Evolutionary conservation across 1,140 invertebrate genomes (phyloP), one percentile per base, ranked within the genome.

Genomic region (Phortica variegata): DNA sequence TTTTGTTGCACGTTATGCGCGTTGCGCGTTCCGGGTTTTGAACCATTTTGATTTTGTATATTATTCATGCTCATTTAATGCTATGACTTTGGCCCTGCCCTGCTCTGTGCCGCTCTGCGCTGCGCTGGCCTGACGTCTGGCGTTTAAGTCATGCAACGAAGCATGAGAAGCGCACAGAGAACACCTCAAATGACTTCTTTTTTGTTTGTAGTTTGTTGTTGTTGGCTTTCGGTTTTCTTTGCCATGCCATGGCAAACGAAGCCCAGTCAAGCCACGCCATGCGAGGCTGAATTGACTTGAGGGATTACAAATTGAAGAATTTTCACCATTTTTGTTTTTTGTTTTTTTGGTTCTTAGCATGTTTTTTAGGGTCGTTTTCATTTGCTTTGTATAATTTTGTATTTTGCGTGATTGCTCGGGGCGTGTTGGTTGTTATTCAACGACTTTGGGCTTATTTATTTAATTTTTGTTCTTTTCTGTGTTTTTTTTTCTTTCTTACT

Each of bases 361-460:
- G 63, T 66, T 68, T 48, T 59, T 70, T 71, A 71, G 62, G 61
- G 61, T 70, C 29, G 42, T 23, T 26, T 26, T 26, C 10, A 10
- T 26, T 26, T 54, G 63, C 54, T 51, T 60, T 57, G 58, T 63
- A 63, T 68, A 63, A 68, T 68, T 68, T 68, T 59, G 66, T 61
- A 61, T 68, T 63, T 72, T 72, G 68, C 68, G 68, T 72, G 68
- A 72, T 72, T 68, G 68, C 68, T 52, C 37, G 46, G 53, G 68
- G 68, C 63, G 68, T 68, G 68, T 71, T 55, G 52, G 45, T 54
- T 60, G 37, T 57, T 54, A 51, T n/a, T n/a, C n/a, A n/a, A n/a
- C n/a, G 18, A 20, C 10, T 21, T 21, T 41, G 15, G 12, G 20
- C 19, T 32, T 19, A 33, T 12, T n/a, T 20, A 12, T 42, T 57